Evolutionary conservation across 2,797 vertebrate species (phyloP).

Genomic region (Mus caroli): DNA sequence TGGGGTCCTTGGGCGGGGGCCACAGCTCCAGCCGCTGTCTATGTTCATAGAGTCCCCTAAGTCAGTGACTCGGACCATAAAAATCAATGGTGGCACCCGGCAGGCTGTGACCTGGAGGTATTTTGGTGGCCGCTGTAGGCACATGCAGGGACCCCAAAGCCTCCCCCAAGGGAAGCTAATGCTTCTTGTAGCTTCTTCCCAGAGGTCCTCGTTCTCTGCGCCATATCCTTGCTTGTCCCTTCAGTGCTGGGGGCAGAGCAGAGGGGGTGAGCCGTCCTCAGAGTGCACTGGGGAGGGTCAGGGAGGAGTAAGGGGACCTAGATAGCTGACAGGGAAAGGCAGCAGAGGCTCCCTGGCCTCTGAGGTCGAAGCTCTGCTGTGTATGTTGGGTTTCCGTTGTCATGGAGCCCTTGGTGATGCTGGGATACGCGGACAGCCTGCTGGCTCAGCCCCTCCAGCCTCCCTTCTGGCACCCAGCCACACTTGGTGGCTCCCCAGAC

Average conservation of each 20-base stretch:
- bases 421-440: not conserved
- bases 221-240: not conserved
- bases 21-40: not conserved
- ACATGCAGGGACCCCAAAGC: not conserved
- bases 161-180: not conserved
- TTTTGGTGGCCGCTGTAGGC: not conserved
- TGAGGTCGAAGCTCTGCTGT: not conserved
- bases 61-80: not conserved
- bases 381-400: not conserved
- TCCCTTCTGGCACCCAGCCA: rapidly evolving
- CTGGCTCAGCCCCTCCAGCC: not conserved
- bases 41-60: rapidly evolving
- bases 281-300: not conserved
- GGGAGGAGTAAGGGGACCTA: no score
- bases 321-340: not conserved
- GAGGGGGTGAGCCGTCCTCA: no score
- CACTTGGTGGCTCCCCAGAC: conserved; percentile 28
- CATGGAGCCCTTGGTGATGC: not conserved
- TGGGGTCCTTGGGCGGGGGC: not conserved
- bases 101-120: not conserved
- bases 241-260: not conserved
- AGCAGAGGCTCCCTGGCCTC: no score
- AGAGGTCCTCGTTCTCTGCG: not conserved
- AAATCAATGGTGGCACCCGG: not conserved
- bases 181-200: not conserved